A percentile compares a stretch with the other conserved stretches of the same genome.
Evolutionary conservation across 1,140 invertebrate species (phyloP).

Genomic region (Drosophila paulistorum): DNA sequence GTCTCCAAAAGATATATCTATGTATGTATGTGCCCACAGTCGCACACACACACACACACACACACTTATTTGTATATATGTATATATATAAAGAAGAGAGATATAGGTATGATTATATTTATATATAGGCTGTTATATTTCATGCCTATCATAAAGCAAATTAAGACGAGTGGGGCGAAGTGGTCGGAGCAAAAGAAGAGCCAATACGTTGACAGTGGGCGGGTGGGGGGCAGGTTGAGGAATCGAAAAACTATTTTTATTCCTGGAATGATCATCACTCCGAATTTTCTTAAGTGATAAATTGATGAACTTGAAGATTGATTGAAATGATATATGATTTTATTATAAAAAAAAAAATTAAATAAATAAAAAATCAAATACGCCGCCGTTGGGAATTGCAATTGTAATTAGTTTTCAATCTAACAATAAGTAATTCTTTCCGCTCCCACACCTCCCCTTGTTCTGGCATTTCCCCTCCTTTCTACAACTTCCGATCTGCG

Average conservation of each 20-base stretch:
- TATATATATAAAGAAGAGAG: conserved; percentile 13
- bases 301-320: conserved; percentile 59
- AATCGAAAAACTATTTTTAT: conserved; percentile 34
- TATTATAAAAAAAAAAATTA: conserved; percentile 5
- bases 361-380: conserved; percentile 60
- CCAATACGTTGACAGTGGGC: conserved; percentile 18
- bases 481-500: neutral
- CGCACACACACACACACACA: neutral
- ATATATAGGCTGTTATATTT: conserved; percentile 61
- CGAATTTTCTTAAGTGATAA: conserved; percentile 1
- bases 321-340: neutral
- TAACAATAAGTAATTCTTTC: conserved; percentile 19
- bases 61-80: conserved; percentile 32
- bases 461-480: too few species aligned
- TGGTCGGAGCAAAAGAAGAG: neutral
- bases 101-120: conserved; percentile 27
- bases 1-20: conserved; percentile 59
- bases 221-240: conserved; percentile 36
- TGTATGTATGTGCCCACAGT: conserved; percentile 22
- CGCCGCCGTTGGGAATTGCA: conserved; percentile 39
- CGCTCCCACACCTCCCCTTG: neutral
- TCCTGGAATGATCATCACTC: conserved; percentile 34
- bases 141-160: conserved; percentile 75
- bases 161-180: conserved; percentile 53
- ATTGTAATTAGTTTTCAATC: conserved; percentile 18